A percentile compares a stretch with the other conserved stretches of the same genome.
Evolutionary conservation across 2,113 vertebrate species (phyloP).

Genomic region (Psilopsiagon aurifrons): DNA sequence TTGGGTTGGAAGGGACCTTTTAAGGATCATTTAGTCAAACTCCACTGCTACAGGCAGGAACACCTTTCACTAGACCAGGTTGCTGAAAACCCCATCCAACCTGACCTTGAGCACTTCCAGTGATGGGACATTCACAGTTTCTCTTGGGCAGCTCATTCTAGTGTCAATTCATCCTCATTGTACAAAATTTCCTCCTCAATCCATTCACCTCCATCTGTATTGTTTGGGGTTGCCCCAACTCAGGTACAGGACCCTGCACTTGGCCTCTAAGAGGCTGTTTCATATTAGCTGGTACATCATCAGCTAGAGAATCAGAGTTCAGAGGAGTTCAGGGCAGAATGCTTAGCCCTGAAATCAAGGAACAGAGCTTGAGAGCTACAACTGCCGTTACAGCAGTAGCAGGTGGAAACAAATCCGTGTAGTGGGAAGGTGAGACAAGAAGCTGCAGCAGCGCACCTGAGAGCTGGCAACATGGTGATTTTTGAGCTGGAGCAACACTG

Average conservation of each 20-base stretch:
- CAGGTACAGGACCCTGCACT: not conserved
- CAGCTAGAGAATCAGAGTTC: not conserved
- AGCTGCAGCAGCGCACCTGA: not conserved
- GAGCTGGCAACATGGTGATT: not conserved
- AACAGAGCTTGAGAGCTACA: not conserved
- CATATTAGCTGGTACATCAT: not conserved
- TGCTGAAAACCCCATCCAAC: not conserved
- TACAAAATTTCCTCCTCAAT: not conserved
- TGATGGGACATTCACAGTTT: not conserved
- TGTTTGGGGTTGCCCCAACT: not conserved
- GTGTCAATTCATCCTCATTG: not conserved
- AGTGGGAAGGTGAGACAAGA: not conserved
- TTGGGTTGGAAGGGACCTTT: not conserved
- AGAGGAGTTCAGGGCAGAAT: not conserved
- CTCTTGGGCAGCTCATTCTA: not conserved
- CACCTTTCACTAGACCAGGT: not conserved
- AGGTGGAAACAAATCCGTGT: not conserved
- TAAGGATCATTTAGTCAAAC: not conserved
- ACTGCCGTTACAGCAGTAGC: not conserved
- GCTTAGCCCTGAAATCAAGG: not conserved
- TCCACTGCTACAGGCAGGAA: not conserved
- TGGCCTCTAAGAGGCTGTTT: not conserved
- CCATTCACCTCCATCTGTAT: not conserved
- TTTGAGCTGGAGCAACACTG: not conserved
- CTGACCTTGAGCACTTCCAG: not conserved